phyloP scores from a whole-genome alignment of 1,140 invertebrate genomes.

The Acromyrmex echinatior region DNA sequence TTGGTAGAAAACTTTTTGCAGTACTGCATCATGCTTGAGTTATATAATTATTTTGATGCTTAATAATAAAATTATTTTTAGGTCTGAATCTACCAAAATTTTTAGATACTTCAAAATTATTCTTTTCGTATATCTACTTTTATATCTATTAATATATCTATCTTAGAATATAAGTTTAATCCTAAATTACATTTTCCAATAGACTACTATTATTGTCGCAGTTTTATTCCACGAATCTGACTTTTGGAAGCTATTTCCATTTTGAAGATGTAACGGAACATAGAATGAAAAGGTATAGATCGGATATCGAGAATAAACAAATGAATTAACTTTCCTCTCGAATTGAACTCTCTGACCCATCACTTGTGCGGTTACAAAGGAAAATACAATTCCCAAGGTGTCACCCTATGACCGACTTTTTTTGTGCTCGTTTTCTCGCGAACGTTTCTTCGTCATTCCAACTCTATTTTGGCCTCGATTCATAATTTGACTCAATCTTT shows the following conservation, averaged over 20 bases:
- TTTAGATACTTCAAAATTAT: too few relatives aligned
- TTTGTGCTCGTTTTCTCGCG: not conserved
- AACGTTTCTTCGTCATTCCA: not conserved
- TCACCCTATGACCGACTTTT: constrained; percentile 41
- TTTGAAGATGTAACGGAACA: not conserved
- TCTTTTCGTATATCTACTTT: not conserved
- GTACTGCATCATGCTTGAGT: too few relatives aligned
- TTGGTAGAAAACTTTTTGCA: too few relatives aligned
- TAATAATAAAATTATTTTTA: too few relatives aligned
- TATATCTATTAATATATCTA: not conserved
- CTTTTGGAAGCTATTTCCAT: not conserved
- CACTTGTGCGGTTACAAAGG: constrained; percentile 44
- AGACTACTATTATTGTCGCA: not conserved
- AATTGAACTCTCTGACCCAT: constrained; percentile 23
- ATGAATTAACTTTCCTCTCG: constrained; percentile 50
- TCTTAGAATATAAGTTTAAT: constrained; percentile 4
- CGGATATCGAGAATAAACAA: constrained; percentile 46
- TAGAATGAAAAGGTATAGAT: constrained; percentile 15
- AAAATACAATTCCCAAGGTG: constrained; percentile 54
- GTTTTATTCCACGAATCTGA: not conserved
- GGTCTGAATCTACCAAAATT: too few relatives aligned
- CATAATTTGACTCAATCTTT: constrained; percentile 22
- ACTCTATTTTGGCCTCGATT: not conserved
- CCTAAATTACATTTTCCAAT: not conserved
- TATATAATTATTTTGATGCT: too few relatives aligned